Conservation (phyloP, 2,113 vertebrate species). For the Mesoclemmys tuberculata region DNA sequence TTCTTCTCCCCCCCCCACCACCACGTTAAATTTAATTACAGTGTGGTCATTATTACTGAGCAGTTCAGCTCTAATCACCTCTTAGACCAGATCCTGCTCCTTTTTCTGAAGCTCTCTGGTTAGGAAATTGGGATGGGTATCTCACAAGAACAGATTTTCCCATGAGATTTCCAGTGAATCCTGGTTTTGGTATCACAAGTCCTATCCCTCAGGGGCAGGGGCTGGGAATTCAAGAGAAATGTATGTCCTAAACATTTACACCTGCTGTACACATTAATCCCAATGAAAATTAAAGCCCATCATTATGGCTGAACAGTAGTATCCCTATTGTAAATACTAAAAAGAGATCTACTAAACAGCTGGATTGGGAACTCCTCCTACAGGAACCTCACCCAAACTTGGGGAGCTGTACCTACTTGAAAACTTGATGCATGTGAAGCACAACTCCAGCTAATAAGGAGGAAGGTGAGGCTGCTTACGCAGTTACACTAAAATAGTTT, state of each 20-base stretch:
- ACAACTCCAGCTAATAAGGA: background rate
- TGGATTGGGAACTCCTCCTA: background rate
- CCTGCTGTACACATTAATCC: constrained; percentile 40
- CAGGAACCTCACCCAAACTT: background rate
- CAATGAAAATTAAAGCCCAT: background rate
- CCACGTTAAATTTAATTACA: no score
- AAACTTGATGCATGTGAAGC: background rate
- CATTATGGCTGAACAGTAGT: no score
- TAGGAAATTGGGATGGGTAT: constrained; percentile 52
- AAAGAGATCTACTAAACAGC: constrained; percentile 2
- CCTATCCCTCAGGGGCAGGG: constrained; percentile 51
- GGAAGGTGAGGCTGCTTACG: constrained; percentile 26
- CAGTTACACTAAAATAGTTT: constrained; percentile 50
- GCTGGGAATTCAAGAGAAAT: background rate
- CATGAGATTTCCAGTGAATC: constrained; percentile 49
- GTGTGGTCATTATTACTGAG: no score
- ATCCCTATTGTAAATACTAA: no score
- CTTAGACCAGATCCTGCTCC: background rate
- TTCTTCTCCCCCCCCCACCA: no score
- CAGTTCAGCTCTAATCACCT: no score
- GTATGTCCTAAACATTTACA: background rate
- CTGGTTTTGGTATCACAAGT: constrained; percentile 27
- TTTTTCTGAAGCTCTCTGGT: constrained; percentile 7
- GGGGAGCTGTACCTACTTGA: background rate
- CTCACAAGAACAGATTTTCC: constrained; percentile 52